Conservation (phyloP, 2,888 invertebrate species). For the Myathropa florea region DNA sequence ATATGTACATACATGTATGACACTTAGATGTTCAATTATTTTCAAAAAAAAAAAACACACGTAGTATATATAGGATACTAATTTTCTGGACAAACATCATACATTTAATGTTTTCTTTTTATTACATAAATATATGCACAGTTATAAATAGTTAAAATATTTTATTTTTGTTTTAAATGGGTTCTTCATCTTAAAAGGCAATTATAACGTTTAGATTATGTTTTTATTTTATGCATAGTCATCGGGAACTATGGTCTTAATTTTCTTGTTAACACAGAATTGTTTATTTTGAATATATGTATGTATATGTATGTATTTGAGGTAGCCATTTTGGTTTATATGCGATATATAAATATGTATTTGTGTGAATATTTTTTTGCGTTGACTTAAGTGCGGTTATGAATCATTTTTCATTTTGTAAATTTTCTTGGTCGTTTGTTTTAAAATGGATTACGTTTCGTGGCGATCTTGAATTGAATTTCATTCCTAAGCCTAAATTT, state of each 20-base stretch:
- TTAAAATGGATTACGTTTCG: not conserved
- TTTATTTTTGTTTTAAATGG: constrained; percentile 31
- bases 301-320: constrained; percentile 30
- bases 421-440: constrained; percentile 30
- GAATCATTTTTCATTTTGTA: not conserved
- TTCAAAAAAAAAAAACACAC: constrained; percentile 16
- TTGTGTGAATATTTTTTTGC: not conserved
- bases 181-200: constrained; percentile 45
- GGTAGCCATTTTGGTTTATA: constrained; percentile 59
- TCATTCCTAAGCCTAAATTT: not conserved
- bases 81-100: constrained; percentile 40
- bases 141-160: constrained; percentile 16
- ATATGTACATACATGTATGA: constrained; percentile 1
- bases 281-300: constrained; percentile 32
- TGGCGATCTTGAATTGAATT: not conserved
- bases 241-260: not conserved
- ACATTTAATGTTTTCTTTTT: constrained; percentile 28
- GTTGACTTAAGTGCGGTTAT: not conserved
- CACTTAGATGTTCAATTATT: constrained; percentile 15
- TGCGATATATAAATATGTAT: constrained; percentile 12
- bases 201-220: constrained; percentile 53
- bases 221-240: constrained; percentile 36
- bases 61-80: constrained; percentile 42
- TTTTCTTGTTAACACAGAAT: constrained; percentile 30
- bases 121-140: constrained; percentile 54